Evolutionary conservation across 2,113 vertebrate genomes (phyloP).

Genomic region (Felis catus): DNA sequence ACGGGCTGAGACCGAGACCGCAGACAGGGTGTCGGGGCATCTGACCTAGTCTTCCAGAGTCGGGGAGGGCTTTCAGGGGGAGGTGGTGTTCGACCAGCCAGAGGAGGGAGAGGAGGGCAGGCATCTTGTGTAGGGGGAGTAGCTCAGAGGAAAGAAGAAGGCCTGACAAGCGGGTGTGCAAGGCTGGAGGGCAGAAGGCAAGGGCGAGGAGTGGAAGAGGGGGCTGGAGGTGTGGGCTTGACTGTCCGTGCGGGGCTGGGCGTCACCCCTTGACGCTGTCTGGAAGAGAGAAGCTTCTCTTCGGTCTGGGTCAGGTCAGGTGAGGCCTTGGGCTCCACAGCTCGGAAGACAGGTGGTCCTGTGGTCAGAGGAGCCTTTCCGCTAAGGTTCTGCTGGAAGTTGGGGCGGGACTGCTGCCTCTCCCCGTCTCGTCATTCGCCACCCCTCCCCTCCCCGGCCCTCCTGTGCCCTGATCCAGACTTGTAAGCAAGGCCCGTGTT

Average conservation of each 20-base stretch:
- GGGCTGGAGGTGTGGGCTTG: background rate
- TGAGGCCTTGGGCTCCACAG: background rate
- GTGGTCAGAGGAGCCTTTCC: background rate
- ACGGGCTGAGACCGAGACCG: accelerated
- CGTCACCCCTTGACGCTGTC: background rate
- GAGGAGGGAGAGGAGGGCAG: background rate
- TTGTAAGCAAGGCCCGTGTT: background rate
- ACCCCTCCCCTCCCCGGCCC: background rate
- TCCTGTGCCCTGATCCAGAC: background rate
- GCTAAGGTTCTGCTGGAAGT: background rate
- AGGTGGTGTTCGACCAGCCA: background rate
- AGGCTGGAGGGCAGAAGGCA: background rate
- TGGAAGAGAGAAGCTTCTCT: background rate
- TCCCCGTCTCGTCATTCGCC: background rate
- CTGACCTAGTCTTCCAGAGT: background rate
- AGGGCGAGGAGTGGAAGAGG: background rate
- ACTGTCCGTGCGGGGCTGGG: background rate
- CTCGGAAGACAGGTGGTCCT: background rate
- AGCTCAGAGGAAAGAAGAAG: background rate
- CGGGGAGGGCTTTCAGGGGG: background rate
- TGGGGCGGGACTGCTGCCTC: background rate
- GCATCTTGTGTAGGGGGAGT: background rate
- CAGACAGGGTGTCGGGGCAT: accelerated
- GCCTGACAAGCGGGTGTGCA: no score
- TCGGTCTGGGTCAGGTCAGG: background rate